phyloP scores from a whole-genome alignment of 2,113 vertebrate species.

The Tenrec ecaudatus region DNA sequence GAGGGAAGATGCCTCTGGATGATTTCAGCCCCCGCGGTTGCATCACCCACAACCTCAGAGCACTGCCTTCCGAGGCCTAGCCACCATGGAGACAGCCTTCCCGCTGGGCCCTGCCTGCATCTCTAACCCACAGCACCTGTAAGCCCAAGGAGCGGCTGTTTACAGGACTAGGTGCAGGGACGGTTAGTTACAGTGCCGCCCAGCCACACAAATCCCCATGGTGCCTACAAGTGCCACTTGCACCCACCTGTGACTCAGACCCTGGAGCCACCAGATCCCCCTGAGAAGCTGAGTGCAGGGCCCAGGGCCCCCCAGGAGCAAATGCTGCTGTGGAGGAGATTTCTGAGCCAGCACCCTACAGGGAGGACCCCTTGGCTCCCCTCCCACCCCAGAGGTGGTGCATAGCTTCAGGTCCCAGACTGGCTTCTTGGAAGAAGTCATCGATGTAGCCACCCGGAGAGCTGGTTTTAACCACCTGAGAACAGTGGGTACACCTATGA shows the following conservation, averaged over 20 bases:
- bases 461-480: not conserved
- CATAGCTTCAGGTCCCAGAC: not conserved
- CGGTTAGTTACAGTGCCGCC: not conserved
- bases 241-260: not conserved
- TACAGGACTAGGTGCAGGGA: not conserved
- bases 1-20: not conserved
- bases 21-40: not conserved
- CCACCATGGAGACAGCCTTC: not conserved
- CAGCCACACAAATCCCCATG: not conserved
- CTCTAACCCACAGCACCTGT: not conserved
- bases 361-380: rapidly evolving
- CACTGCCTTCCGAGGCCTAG: not conserved
- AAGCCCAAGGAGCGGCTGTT: not conserved
- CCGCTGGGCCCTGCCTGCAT: not conserved
- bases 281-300: not conserved
- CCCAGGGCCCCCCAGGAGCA: not conserved
- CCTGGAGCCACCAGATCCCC: too few relatives aligned
- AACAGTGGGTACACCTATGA: too few relatives aligned
- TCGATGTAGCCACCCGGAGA: not conserved
- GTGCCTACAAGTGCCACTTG: not conserved
- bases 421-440: not conserved
- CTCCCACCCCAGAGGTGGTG: not conserved
- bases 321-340: not conserved
- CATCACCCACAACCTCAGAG: not conserved
- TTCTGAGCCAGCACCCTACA: not conserved